Percentiles rank a stretch among this genome's conserved stretches.
Conservation (phyloP, 2,113 vertebrate genomes). For the Pygoscelis antarcticus region DNA sequence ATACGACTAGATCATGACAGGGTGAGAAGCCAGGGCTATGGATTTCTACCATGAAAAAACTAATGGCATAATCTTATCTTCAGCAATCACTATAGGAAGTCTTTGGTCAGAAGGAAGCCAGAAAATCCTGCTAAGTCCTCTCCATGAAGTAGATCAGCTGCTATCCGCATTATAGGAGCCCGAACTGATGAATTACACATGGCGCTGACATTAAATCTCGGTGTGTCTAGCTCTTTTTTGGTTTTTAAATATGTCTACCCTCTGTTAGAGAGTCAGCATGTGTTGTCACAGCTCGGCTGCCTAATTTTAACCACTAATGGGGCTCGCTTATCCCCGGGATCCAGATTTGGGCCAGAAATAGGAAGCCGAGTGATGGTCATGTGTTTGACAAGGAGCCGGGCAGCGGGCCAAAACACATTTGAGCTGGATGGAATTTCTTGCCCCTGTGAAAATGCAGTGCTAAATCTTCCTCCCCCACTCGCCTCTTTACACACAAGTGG, state of each 20-base stretch:
- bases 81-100: background rate
- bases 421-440: conserved; percentile 86
- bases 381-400: conserved; percentile 80
- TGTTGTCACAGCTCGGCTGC: conserved; percentile 74
- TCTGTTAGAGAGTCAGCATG: conserved; percentile 75
- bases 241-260: conserved; percentile 70
- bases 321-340: conserved; percentile 72
- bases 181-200: conserved; percentile 57
- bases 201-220: conserved; percentile 56
- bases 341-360: conserved; percentile 84
- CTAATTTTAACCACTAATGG: conserved; percentile 85
- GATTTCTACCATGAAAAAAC: background rate
- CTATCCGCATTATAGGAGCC: conserved; percentile 34
- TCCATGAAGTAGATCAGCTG: conserved; percentile 43
- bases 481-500: conserved; percentile 74
- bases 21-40: background rate
- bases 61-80: background rate
- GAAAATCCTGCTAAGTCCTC: conserved; percentile 18
- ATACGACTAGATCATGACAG: background rate
- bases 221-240: conserved; percentile 31
- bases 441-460: conserved; percentile 81
- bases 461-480: conserved; percentile 79
- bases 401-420: conserved; percentile 81
- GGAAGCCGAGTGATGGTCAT: conserved; percentile 81
- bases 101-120: background rate